A percentile compares a stretch with the other conserved stretches of the same genome.
Evolutionary conservation across 2,797 vertebrate species (phyloP).

Genomic region (Otus scops): DNA sequence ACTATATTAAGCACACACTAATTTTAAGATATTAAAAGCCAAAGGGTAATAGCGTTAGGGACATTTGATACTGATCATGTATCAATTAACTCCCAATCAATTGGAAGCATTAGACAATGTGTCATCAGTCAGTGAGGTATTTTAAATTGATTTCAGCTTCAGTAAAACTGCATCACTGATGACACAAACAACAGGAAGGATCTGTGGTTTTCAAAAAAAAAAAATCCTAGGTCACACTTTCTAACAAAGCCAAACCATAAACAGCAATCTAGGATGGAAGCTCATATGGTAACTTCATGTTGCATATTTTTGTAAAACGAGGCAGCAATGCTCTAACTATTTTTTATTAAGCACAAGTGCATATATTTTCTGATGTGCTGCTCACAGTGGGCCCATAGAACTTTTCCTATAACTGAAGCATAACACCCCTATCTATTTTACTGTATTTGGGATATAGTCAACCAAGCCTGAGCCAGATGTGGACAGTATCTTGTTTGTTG

Average conservation of each 20-base stretch:
- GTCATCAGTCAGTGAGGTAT: background rate
- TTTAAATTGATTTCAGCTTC: background rate
- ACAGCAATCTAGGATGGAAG: background rate
- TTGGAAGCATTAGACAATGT: background rate
- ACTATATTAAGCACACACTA: background rate
- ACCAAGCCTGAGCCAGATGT: background rate
- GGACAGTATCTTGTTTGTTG: background rate
- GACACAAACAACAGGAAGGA: background rate
- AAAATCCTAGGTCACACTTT: background rate
- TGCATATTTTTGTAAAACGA: background rate
- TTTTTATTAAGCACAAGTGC: background rate
- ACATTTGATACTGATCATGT: background rate
- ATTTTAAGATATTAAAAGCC: conserved; percentile 2
- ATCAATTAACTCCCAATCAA: background rate
- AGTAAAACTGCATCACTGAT: background rate
- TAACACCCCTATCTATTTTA: background rate
- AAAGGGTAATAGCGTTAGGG: background rate
- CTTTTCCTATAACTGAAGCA: background rate
- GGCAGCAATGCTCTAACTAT: background rate
- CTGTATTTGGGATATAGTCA: background rate
- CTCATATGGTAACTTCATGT: background rate
- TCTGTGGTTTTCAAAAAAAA: background rate
- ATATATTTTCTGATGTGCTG: background rate
- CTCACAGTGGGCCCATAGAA: background rate
- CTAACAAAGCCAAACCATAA: background rate